phyloP scores from a whole-genome alignment of 2,888 invertebrate species.

The Caenorhabditis macrosperma region DNA sequence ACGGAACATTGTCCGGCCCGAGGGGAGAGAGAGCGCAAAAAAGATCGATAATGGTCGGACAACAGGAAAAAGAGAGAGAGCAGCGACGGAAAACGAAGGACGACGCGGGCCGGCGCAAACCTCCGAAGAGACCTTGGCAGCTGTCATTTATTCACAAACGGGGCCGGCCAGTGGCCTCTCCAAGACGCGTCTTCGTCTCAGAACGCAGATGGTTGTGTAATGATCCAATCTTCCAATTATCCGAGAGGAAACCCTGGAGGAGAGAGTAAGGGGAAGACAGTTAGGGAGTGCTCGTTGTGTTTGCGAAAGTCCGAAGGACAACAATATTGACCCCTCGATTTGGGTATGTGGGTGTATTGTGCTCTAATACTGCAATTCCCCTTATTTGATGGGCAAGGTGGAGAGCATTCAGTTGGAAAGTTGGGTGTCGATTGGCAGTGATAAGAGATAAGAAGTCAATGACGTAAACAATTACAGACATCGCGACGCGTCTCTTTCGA shows the following conservation, averaged over 20 bases:
- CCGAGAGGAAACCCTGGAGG: too few relatives aligned
- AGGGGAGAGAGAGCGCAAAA: not conserved
- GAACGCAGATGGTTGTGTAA: not conserved
- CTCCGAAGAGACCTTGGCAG: conserved; percentile 12
- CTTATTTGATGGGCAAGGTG: not conserved
- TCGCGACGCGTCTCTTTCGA: not conserved
- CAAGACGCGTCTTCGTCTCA: not conserved
- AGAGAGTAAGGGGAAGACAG: not conserved
- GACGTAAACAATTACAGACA: conserved; percentile 3
- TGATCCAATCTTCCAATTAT: not conserved
- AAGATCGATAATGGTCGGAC: not conserved
- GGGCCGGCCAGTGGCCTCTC: not conserved
- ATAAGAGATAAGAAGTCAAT: not conserved
- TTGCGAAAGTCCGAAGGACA: too few relatives aligned
- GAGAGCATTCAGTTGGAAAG: not conserved
- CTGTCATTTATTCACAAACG: not conserved
- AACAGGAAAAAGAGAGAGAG: not conserved
- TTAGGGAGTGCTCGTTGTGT: too few relatives aligned
- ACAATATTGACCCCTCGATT: too few relatives aligned
- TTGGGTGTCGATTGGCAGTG: not conserved
- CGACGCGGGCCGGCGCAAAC: not conserved
- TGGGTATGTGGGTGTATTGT: too few relatives aligned
- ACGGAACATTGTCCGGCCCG: not conserved
- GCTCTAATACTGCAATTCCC: not conserved
- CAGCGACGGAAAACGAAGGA: not conserved